phyloP scores from a whole-genome alignment of 2,113 vertebrate species.

The Phyllopteryx taeniolatus region DNA sequence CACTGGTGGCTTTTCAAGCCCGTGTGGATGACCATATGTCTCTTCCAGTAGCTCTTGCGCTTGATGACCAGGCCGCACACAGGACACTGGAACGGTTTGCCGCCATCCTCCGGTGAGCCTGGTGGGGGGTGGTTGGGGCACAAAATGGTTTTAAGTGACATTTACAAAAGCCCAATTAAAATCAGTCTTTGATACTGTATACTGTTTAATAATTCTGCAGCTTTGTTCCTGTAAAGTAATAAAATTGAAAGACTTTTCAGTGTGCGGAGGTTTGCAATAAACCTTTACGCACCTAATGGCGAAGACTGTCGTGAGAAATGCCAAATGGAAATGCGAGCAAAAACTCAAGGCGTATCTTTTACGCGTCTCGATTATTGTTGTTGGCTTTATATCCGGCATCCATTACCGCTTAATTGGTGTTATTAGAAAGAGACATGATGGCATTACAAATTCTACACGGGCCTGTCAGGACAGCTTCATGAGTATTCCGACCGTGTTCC shows the following conservation, averaged over 20 bases:
- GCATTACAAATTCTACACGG: constrained; percentile 78
- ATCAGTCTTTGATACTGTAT: background rate
- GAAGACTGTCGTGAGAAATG: constrained; percentile 46
- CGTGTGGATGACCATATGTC: constrained; percentile 99
- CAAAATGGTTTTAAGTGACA: constrained; percentile 16
- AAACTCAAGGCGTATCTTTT: constrained; percentile 59
- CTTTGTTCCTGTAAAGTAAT: constrained; percentile 17
- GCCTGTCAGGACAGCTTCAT: constrained; percentile 75
- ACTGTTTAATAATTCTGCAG: background rate
- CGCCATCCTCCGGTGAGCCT: constrained; percentile 95
- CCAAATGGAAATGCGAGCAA: constrained; percentile 60
- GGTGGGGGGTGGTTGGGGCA: constrained; percentile 19
- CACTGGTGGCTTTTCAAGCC: constrained; percentile 99
- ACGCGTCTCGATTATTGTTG: constrained; percentile 76
- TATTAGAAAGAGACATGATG: constrained; percentile 80
- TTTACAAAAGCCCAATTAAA: constrained; percentile 8
- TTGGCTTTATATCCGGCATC: constrained; percentile 77
- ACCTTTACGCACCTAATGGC: constrained; percentile 43
- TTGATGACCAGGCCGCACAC: constrained; percentile 99
- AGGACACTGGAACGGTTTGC: constrained; percentile 97
- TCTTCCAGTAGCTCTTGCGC: constrained; percentile 99
- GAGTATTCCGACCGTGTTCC: constrained; percentile 75
- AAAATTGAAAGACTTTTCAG: constrained; percentile 8
- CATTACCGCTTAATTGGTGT: constrained; percentile 78
- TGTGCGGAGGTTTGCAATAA: constrained; percentile 24